Conservation (phyloP, 35 echinoderm and acorn worm genomes). For the Ophiothrix spiculata region DNA sequence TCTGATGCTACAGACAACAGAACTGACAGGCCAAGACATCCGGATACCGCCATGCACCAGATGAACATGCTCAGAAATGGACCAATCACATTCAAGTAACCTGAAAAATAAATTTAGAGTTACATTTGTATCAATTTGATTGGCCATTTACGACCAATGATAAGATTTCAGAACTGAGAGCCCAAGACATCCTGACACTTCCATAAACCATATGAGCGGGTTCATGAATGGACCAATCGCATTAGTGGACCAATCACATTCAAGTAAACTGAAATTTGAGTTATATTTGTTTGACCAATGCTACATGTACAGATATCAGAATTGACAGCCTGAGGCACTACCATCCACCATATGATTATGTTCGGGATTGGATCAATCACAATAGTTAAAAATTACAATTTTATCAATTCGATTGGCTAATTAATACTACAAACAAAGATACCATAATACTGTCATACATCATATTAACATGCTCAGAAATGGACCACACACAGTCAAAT, state of each 20-base stretch:
- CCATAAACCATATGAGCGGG: constrained; percentile 59
- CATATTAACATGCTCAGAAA: constrained; percentile 47
- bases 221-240: constrained; percentile 68
- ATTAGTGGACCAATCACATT: constrained; percentile 34
- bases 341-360: constrained; percentile 60
- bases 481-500: no score
- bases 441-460: constrained; percentile 59
- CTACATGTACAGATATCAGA: no score
- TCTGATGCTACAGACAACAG: constrained; percentile 60
- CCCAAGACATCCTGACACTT: constrained; percentile 73
- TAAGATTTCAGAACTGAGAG: constrained; percentile 68
- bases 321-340: constrained; percentile 70
- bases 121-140: no score
- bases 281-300: no score
- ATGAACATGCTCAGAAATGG: constrained; percentile 60
- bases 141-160: no score
- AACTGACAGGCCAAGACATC: constrained; percentile 77
- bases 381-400: no score
- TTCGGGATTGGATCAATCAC: constrained; percentile 65
- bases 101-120: constrained; percentile 46
- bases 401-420: no score
- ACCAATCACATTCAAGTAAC: constrained; percentile 58
- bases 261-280: constrained; percentile 67
- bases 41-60: constrained; percentile 68
- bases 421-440: no score